These are phyloP conservation scores for silkworm (Bombyx mori) DNA, from an alignment of 1,140 invertebrate genomes.

Conservation along the genomic window ASM3026992v2 NC_085130.1:2948501-2949000, in stretches of 20 bases:
- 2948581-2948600: constrained; percentile 1
- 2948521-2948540: no score
- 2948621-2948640: constrained; percentile 25
- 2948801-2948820: neutral
- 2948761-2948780: constrained; percentile 6
- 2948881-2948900: constrained; percentile 21
- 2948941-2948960: neutral
- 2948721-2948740: constrained; percentile 56
- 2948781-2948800: neutral
- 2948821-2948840: constrained; percentile 42
- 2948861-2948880: constrained; percentile 50
- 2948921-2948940: constrained; percentile 41
- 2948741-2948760: constrained; percentile 47
- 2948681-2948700: constrained; percentile 57
- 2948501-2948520: no score
- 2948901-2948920: constrained; percentile 4
- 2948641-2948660: constrained; percentile 24
- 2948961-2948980: neutral
- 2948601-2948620: constrained; percentile 16
- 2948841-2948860: constrained; percentile 64
- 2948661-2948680: constrained; percentile 54
- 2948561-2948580: no score
- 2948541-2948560: no score
- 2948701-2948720: constrained; percentile 62
- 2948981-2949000: no score